These are phyloP conservation scores for Pseudotriccus pelzelni DNA, from an alignment of 2,797 vertebrate species.

Conservation along the genomic window DNA sequence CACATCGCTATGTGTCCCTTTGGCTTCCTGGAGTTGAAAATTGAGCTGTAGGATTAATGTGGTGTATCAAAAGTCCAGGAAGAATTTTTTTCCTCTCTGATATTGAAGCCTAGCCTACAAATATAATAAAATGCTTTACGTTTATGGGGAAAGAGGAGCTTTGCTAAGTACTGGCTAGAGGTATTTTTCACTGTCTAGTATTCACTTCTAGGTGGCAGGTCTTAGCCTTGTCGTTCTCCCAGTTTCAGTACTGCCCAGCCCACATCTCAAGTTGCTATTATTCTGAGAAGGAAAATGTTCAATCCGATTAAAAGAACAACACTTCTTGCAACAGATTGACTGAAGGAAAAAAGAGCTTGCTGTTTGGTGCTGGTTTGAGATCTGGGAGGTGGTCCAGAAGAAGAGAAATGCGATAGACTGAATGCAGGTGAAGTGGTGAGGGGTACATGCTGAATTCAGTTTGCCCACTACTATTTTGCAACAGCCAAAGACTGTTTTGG, in stretches of 20 bases:
- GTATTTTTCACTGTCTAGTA: not conserved
- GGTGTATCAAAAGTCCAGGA: not conserved
- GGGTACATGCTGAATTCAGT: not conserved
- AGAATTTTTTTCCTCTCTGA: fast-evolving
- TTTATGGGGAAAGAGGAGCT: not conserved
- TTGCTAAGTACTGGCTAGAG: not conserved
- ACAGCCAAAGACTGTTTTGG: not conserved
- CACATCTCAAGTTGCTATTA: not conserved
- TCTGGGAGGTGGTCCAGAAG: not conserved
- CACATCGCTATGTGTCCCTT: not conserved
- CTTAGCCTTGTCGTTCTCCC: not conserved
- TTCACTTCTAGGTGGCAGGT: not conserved
- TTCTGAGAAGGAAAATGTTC: not conserved
- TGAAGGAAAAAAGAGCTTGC: not conserved
- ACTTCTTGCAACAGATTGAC: not conserved
- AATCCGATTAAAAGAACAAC: not conserved
- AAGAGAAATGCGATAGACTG: not conserved
- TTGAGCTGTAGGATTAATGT: not conserved
- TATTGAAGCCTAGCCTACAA: not conserved
- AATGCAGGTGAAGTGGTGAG: not conserved
- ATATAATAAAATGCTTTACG: not conserved
- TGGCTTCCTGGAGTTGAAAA: not conserved
- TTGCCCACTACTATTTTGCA: not conserved
- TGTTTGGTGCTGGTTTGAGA: not conserved
- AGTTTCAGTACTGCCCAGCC: not conserved